Percentiles rank a stretch among this genome's conserved stretches.
These are phyloP conservation scores for Polylopha cassiicola DNA, from an alignment of 2,888 invertebrate genomes.

Conservation along the genomic window DNA sequence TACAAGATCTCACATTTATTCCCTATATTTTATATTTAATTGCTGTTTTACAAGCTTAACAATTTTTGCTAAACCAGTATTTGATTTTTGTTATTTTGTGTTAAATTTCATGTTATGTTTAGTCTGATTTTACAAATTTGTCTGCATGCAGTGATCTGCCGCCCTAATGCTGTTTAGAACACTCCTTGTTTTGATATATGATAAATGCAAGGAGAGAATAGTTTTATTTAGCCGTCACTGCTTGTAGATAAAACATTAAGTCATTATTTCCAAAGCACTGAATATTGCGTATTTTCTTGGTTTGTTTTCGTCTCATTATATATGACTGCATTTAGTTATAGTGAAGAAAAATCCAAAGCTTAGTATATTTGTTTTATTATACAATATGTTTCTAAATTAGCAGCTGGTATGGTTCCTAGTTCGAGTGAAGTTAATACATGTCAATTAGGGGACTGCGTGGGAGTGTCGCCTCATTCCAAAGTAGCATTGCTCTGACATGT, in stretches of 20 bases:
- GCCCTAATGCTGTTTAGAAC: constrained; percentile 48
- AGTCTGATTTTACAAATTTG: constrained; percentile 62
- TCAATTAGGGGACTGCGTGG: constrained; percentile 77
- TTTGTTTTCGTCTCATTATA: constrained; percentile 61
- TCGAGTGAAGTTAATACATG: constrained; percentile 74
- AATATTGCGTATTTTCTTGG: constrained; percentile 62
- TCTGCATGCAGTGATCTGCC: constrained; percentile 60
- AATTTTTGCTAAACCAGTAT: constrained; percentile 76
- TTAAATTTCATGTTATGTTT: constrained; percentile 62
- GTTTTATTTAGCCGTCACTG: constrained; percentile 47
- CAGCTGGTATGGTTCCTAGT: constrained; percentile 78
- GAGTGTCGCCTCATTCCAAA: constrained; percentile 65
- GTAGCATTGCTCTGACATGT: constrained; percentile 34
- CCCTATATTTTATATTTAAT: constrained; percentile 75
- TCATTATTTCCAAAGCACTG: constrained; percentile 73
- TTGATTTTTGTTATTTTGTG: constrained; percentile 72
- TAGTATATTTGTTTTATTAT: constrained; percentile 51
- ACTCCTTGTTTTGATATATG: constrained; percentile 53
- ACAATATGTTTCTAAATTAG: constrained; percentile 70
- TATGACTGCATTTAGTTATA: constrained; percentile 76
- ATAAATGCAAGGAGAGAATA: constrained; percentile 43
- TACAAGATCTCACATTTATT: constrained; percentile 78
- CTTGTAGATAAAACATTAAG: constrained; percentile 56
- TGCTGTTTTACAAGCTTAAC: constrained; percentile 76
- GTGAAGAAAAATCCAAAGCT: constrained; percentile 76